These are phyloP conservation scores for Oscheius myriophilus DNA, from an alignment of 2,888 invertebrate genomes.

Conservation along the genomic window DNA sequence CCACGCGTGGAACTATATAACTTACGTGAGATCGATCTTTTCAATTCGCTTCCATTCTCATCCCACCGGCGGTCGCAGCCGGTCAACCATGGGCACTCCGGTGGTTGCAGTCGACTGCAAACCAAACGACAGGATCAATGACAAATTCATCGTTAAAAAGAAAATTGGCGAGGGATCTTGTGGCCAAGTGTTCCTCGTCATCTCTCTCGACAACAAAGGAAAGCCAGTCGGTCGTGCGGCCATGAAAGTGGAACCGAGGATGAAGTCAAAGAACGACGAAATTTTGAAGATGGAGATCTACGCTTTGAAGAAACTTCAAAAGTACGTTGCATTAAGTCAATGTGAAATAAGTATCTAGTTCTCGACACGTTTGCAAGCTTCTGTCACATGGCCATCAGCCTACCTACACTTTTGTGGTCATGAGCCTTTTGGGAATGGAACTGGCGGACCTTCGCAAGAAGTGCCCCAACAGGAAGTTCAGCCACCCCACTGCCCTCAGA, in stretches of 20 bases:
- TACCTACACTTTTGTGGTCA: constrained; percentile 57
- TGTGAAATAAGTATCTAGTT: constrained; percentile 4
- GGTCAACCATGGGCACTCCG: neutral
- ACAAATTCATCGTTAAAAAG: constrained; percentile 55
- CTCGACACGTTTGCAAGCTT: constrained; percentile 57
- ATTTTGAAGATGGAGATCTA: constrained; percentile 65
- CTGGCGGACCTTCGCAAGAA: constrained; percentile 57
- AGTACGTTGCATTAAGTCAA: neutral
- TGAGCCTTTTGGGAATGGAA: constrained; percentile 64
- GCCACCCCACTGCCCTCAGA: constrained; percentile 43
- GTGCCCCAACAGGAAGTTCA: constrained; percentile 50
- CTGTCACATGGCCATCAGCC: constrained; percentile 50
- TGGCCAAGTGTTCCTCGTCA: constrained; percentile 48
- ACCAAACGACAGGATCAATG: constrained; percentile 45
- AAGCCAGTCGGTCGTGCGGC: constrained; percentile 47
- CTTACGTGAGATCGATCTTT: too few species aligned
- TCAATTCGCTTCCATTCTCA: too few species aligned
- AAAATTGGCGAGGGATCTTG: constrained; percentile 62
- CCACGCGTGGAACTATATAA: too few species aligned
- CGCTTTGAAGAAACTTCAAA: constrained; percentile 56
- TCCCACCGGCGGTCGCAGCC: too few species aligned
- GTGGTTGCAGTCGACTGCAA: constrained; percentile 28
- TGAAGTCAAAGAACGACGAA: constrained; percentile 61
- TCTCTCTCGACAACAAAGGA: constrained; percentile 27
- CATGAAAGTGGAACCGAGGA: constrained; percentile 61